phyloP scores from a whole-genome alignment of 2,888 invertebrate species.

The Tryphoninae sp. region DNA sequence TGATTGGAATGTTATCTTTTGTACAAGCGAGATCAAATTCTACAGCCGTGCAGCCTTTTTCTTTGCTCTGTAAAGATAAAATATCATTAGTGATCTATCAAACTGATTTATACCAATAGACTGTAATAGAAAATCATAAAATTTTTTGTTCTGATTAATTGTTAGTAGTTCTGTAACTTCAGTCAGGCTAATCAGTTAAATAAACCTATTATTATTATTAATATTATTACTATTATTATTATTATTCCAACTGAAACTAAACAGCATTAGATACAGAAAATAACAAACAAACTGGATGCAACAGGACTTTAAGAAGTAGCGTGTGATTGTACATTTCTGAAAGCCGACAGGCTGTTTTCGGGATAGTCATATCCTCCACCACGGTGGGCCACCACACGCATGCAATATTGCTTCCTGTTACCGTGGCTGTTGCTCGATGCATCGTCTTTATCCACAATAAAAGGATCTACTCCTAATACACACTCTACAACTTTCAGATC shows the following conservation, averaged over 20 bases:
- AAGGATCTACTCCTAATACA: slow-evolving; percentile 76
- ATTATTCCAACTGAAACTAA: slow-evolving; percentile 3
- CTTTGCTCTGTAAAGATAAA: slow-evolving; percentile 84
- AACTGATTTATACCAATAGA: background rate
- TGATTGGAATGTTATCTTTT: slow-evolving; percentile 88
- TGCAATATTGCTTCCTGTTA: slow-evolving; percentile 76
- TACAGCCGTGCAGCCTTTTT: slow-evolving; percentile 87
- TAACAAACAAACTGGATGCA: slow-evolving; percentile 23
- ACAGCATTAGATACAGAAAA: slow-evolving; percentile 14
- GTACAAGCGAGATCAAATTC: slow-evolving; percentile 91
- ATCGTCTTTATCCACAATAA: slow-evolving; percentile 67
- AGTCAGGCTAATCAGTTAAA: background rate
- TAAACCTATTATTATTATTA: background rate
- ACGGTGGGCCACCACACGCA: slow-evolving; percentile 88
- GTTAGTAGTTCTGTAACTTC: background rate
- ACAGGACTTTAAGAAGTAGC: slow-evolving; percentile 48
- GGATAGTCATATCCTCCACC: slow-evolving; percentile 90
- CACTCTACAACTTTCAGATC: slow-evolving; percentile 69
- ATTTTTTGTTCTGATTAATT: slow-evolving; percentile 2
- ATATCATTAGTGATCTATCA: background rate
- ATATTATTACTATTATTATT: background rate
- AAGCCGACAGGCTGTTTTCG: slow-evolving; percentile 89
- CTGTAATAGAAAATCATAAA: background rate
- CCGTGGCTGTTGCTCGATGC: slow-evolving; percentile 63
- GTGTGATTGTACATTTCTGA: slow-evolving; percentile 64